Conservation (phyloP, 2,888 invertebrate species). For the Exephanes ischioxanthus region DNA sequence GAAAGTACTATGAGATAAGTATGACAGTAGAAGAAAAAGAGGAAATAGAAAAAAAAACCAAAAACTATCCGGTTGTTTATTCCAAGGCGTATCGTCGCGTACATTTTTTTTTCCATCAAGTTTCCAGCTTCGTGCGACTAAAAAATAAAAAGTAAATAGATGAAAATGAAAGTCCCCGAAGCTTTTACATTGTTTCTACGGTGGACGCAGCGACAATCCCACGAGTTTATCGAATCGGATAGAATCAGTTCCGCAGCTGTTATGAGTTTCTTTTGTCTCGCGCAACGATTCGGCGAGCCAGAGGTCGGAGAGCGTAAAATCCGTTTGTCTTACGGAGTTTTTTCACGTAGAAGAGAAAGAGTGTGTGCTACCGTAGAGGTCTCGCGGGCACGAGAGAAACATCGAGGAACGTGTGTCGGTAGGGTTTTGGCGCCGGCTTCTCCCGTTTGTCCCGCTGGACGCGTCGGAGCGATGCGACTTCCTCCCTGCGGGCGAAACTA, state of each 20-base stretch:
- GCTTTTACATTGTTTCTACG: no score
- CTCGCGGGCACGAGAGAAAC: conserved; percentile 20
- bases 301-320: conserved; percentile 7
- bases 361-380: neutral
- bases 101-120: no score
- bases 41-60: no score
- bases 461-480: conserved; percentile 54
- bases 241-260: neutral
- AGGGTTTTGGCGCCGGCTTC: conserved; percentile 9
- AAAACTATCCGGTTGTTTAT: no score
- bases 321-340: neutral
- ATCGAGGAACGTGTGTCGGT: neutral
- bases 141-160: neutral
- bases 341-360: neutral
- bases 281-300: neutral
- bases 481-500: conserved; percentile 56
- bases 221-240: neutral
- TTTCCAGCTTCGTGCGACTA: no score
- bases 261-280: neutral
- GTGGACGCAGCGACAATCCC: neutral
- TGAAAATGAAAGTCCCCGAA: neutral
- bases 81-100: no score
- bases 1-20: no score
- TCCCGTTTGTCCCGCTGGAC: conserved; percentile 29
- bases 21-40: no score